These are phyloP conservation scores for Galerucella nymphaeae DNA, from an alignment of 2,888 invertebrate genomes.

Conservation along the genomic window DNA sequence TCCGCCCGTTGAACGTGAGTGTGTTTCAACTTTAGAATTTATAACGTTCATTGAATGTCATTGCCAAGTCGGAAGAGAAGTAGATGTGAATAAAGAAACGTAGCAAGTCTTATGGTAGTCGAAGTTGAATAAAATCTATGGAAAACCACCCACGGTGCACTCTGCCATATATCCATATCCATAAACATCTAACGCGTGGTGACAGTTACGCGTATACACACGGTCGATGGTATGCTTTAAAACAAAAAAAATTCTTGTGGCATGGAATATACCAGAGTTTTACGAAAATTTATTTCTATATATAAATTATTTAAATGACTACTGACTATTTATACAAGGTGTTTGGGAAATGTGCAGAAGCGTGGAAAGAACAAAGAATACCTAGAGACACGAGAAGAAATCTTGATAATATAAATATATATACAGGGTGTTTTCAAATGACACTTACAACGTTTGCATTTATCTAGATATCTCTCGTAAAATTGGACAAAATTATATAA, in stretches of 20 bases:
- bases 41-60: conserved; percentile 36
- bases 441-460: no score
- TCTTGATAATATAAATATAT: no score
- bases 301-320: no score
- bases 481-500: no score
- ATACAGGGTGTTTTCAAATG: no score
- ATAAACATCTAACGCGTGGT: conserved; percentile 22
- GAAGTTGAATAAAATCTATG: conserved; percentile 17
- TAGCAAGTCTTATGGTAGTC: not conserved
- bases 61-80: conserved; percentile 35
- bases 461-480: no score
- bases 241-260: not conserved
- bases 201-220: conserved; percentile 25
- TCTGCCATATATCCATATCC: conserved; percentile 30
- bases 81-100: conserved; percentile 15
- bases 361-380: no score
- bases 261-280: not conserved
- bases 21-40: conserved; percentile 33
- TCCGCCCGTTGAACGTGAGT: conserved; percentile 10
- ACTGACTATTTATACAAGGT: no score
- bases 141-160: conserved; percentile 24
- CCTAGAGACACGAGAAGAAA: no score
- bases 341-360: no score
- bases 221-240: not conserved
- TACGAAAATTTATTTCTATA: not conserved